A percentile compares a stretch with the other conserved stretches of the same genome.
Evolutionary conservation across 1,140 invertebrate genomes (phyloP).

Genomic region (Drosophila biarmipes): DNA sequence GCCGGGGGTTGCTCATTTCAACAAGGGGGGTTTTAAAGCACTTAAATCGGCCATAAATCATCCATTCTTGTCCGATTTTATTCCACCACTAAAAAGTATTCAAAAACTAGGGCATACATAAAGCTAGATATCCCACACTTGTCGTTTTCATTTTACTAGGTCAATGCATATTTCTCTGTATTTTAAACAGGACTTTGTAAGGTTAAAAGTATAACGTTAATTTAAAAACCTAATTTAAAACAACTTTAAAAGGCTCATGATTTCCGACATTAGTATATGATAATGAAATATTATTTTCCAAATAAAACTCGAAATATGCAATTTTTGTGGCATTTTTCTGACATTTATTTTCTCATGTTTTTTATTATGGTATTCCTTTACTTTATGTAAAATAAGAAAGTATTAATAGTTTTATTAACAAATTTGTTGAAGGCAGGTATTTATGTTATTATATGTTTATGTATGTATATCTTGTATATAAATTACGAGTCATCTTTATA

Average conservation of each 20-base stretch:
- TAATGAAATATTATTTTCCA: too few species aligned
- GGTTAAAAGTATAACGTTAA: too few species aligned
- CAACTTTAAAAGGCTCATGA: too few species aligned
- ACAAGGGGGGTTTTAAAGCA: neutral
- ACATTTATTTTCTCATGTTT: slow-evolving; percentile 51
- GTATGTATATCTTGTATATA: slow-evolving; percentile 75
- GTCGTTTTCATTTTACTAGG: too few species aligned
- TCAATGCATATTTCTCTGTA: too few species aligned
- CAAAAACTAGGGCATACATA: too few species aligned
- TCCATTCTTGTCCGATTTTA: neutral
- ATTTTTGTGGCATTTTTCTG: slow-evolving; percentile 42
- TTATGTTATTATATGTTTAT: slow-evolving; percentile 78
- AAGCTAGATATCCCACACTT: too few species aligned
- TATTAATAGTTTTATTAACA: slow-evolving; percentile 81
- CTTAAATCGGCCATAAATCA: neutral
- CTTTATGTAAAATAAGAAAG: slow-evolving; percentile 82
- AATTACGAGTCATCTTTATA: slow-evolving; percentile 76
- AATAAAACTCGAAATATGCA: neutral
- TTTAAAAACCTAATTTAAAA: too few species aligned
- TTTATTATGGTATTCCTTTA: slow-evolving; percentile 81
- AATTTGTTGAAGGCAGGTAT: slow-evolving; percentile 81
- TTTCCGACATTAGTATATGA: too few species aligned
- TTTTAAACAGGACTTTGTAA: too few species aligned
- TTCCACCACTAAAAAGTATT: too few species aligned
- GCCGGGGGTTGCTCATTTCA: neutral